phyloP scores from a whole-genome alignment of 2,797 vertebrate species.

The Microhierax caerulescens region DNA sequence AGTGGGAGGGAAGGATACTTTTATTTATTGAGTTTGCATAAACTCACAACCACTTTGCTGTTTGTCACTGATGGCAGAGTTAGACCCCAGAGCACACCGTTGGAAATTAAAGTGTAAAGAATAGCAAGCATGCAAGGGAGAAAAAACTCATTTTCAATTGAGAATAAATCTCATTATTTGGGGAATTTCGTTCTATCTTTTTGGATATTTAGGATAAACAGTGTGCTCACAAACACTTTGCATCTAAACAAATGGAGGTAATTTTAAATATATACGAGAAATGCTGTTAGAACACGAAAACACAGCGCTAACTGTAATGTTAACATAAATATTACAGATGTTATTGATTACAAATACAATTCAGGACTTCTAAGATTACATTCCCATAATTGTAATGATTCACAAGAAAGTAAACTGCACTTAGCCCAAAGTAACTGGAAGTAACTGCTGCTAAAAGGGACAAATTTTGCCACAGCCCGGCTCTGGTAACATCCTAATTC shows the following conservation, averaged over 20 bases:
- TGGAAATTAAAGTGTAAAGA: neutral
- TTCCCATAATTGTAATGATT: conserved; percentile 7
- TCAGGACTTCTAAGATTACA: neutral
- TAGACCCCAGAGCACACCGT: neutral
- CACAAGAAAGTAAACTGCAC: neutral
- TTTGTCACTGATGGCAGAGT: neutral
- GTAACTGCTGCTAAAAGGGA: neutral
- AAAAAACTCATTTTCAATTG: neutral
- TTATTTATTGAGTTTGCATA: neutral
- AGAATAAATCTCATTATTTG: neutral
- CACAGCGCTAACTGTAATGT: neutral
- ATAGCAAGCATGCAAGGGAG: neutral
- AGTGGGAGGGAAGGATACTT: neutral
- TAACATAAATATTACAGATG: conserved; percentile 7
- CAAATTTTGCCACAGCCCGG: neutral
- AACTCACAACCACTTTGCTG: neutral
- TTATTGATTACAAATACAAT: conserved; percentile 42
- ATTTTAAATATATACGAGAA: neutral
- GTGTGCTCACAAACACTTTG: neutral
- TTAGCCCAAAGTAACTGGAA: neutral
- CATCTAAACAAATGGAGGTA: neutral
- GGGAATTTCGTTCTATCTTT: neutral
- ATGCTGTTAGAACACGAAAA: neutral
- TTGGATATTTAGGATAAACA: neutral
- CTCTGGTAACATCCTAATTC: neutral